Percentiles rank a stretch among this genome's conserved stretches.
Conservation (phyloP, 2,888 invertebrate genomes). For the Dromius quadrimaculatus region DNA sequence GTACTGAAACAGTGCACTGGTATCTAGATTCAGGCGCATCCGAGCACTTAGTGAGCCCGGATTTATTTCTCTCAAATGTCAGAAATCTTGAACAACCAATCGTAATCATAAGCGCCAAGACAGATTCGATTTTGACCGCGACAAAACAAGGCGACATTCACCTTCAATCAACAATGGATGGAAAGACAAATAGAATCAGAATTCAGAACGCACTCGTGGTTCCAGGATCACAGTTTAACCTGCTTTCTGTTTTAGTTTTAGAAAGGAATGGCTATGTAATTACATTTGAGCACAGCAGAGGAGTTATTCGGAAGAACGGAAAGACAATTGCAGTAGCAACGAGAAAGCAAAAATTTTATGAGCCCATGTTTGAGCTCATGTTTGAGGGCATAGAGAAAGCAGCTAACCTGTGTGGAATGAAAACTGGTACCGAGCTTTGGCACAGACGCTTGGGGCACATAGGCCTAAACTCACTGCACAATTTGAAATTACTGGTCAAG, state of each 20-base stretch:
- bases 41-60: conserved; percentile 53
- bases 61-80: not conserved
- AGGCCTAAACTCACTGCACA: conserved; percentile 36
- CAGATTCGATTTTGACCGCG: conserved; percentile 57
- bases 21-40: conserved; percentile 57
- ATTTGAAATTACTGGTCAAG: conserved; percentile 30
- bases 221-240: conserved; percentile 52
- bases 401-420: not conserved
- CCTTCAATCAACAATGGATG: not conserved
- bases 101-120: conserved; percentile 60
- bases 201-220: conserved; percentile 54
- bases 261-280: conserved; percentile 53
- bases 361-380: conserved; percentile 51
- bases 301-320: conserved; percentile 51
- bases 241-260: conserved; percentile 55
- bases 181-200: not conserved
- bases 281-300: conserved; percentile 55
- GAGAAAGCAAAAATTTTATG: conserved; percentile 53
- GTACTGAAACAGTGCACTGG: conserved; percentile 52
- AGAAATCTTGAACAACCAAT: conserved; percentile 55
- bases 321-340: conserved; percentile 40
- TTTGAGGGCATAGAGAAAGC: conserved; percentile 31
- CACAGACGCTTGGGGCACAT: conserved; percentile 53
- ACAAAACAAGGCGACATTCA: conserved; percentile 57
- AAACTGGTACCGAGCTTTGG: conserved; percentile 39